Evolutionary conservation across 1,140 invertebrate species (phyloP).

Genomic region (Ptiloglossa arizonensis): DNA sequence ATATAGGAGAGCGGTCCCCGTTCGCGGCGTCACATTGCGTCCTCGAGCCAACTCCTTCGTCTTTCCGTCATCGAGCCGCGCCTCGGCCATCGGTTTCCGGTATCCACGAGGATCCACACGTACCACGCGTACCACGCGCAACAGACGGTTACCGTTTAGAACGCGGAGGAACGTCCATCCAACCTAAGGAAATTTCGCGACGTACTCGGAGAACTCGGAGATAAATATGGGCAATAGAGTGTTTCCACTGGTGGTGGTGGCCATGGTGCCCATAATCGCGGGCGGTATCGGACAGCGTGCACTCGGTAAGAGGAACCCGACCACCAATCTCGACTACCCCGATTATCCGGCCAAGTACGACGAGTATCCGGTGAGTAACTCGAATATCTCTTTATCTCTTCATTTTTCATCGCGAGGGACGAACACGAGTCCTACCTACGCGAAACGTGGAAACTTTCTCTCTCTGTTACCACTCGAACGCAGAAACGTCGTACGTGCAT

Average conservation of each 20-base stretch:
- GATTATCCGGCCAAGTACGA: slow-evolving; percentile 56
- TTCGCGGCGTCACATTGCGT: slow-evolving; percentile 55
- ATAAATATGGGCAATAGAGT: slow-evolving; percentile 53
- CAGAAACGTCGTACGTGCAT: too few relatives aligned
- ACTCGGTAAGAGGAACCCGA: slow-evolving; percentile 30
- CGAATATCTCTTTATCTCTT: neutral
- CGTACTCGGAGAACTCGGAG: too few relatives aligned
- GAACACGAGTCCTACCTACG: too few relatives aligned
- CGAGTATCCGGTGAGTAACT: slow-evolving; percentile 61
- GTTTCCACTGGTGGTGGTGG: slow-evolving; percentile 40
- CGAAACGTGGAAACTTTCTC: too few relatives aligned
- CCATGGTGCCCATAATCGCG: slow-evolving; percentile 44
- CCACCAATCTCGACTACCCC: slow-evolving; percentile 41
- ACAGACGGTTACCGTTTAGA: too few relatives aligned
- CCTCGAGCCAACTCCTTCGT: slow-evolving; percentile 50
- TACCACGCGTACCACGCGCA: too few relatives aligned
- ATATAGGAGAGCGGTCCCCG: slow-evolving; percentile 54
- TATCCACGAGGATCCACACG: too few relatives aligned
- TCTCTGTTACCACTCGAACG: too few relatives aligned
- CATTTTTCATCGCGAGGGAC: too few relatives aligned
- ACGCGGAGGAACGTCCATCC: too few relatives aligned
- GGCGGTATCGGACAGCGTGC: slow-evolving; percentile 42
- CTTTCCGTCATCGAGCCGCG: slow-evolving; percentile 19
- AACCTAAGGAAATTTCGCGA: too few relatives aligned
- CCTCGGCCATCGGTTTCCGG: too few relatives aligned